Conservation (phyloP, 2,797 vertebrate genomes). For the Lycodopsis pacificus region DNA sequence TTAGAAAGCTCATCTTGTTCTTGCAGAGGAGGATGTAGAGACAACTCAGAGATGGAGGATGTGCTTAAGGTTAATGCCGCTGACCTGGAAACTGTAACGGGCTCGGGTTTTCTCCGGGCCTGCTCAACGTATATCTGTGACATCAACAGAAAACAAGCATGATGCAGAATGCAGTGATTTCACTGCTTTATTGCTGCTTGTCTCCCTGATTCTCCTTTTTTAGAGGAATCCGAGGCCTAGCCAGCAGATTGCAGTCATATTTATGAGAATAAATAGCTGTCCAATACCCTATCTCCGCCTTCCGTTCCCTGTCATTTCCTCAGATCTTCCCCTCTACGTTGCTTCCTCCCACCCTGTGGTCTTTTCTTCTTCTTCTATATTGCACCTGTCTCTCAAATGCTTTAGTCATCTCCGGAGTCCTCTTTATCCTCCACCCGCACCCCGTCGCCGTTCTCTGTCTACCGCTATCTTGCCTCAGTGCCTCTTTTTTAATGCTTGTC, state of each 20-base stretch:
- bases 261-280: slow-evolving; percentile 76
- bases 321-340: slow-evolving; percentile 29
- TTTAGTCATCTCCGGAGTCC: slow-evolving; percentile 74
- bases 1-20: slow-evolving; percentile 26
- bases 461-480: slow-evolving; percentile 54
- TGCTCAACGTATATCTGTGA: slow-evolving; percentile 7
- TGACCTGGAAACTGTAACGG: slow-evolving; percentile 44
- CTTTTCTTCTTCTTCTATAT: slow-evolving; percentile 69
- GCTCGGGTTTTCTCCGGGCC: background rate
- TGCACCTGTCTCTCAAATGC: slow-evolving; percentile 81
- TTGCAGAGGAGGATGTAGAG: slow-evolving; percentile 8
- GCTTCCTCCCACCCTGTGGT: slow-evolving; percentile 38
- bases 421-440: slow-evolving; percentile 56
- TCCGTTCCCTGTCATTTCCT: slow-evolving; percentile 68
- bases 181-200: slow-evolving; percentile 38
- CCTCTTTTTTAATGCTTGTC: slow-evolving; percentile 42
- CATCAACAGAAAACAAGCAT: slow-evolving; percentile 34
- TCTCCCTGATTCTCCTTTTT: slow-evolving; percentile 39
- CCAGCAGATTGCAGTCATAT: slow-evolving; percentile 56
- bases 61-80: slow-evolving; percentile 48
- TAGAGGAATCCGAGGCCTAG: slow-evolving; percentile 41
- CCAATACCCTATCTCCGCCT: slow-evolving; percentile 63
- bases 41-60: slow-evolving; percentile 32
- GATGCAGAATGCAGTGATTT: slow-evolving; percentile 31
- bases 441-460: slow-evolving; percentile 35